phyloP scores from a whole-genome alignment of 1,140 invertebrate genomes.

The Pemphigus obesinymphae region DNA sequence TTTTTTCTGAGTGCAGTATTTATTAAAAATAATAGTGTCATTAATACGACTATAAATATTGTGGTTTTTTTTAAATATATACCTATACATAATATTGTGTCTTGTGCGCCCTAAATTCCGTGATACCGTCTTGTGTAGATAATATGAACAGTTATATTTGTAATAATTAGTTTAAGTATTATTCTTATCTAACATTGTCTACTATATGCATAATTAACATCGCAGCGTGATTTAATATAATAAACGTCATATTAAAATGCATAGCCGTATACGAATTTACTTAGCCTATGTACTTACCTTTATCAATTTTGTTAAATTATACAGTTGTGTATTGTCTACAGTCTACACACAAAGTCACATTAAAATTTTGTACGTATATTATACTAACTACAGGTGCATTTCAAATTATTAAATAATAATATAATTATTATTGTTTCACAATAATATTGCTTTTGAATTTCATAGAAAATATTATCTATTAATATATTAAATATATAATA shows the following conservation, averaged over 20 bases:
- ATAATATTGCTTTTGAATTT: too few relatives aligned
- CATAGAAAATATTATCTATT: too few relatives aligned
- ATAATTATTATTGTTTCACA: too few relatives aligned
- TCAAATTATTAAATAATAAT: too few relatives aligned
- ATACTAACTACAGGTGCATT: too few relatives aligned
- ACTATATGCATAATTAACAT: background rate
- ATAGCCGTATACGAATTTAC: background rate
- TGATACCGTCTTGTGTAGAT: background rate
- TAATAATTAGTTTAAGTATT: background rate
- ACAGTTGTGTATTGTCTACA: background rate
- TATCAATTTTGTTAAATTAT: background rate
- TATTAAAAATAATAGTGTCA: background rate
- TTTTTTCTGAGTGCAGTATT: background rate
- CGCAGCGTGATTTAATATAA: background rate
- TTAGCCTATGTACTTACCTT: background rate
- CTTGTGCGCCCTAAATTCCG: background rate
- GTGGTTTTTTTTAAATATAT: background rate
- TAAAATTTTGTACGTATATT: too few relatives aligned
- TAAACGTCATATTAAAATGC: background rate
- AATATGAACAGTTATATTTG: slow-evolving; percentile 1
- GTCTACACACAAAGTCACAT: too few relatives aligned
- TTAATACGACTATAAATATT: background rate
- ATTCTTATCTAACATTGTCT: background rate
- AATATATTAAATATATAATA: too few relatives aligned
- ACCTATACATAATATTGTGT: background rate